These are phyloP conservation scores for Dolichomitus sp. DNA, from an alignment of 2,888 invertebrate genomes.

Conservation along the genomic window DNA sequence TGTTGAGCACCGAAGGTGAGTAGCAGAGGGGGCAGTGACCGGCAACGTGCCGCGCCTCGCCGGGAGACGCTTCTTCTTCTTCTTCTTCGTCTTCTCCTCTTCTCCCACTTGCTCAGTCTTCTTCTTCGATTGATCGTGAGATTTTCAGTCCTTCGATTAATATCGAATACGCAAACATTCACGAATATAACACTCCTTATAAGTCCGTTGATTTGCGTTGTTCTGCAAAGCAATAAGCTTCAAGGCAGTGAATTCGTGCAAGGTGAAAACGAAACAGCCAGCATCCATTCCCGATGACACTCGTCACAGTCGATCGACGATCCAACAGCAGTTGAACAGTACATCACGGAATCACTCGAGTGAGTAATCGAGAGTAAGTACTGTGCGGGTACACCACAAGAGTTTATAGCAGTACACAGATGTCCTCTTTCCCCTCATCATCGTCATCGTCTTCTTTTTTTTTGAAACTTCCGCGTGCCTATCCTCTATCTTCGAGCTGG, in stretches of 20 bases:
- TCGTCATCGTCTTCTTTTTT: conserved; percentile 34
- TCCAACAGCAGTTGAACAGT: conserved; percentile 62
- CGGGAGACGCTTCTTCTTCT: conserved; percentile 42
- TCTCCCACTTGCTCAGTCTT: conserved; percentile 28
- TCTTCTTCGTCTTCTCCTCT: conserved; percentile 9
- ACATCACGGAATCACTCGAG: conserved; percentile 66
- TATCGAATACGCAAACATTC: conserved; percentile 10
- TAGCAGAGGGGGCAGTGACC: conserved; percentile 62
- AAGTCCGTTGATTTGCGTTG: neutral
- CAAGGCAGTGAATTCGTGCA: neutral
- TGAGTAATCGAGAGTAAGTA: conserved; percentile 40
- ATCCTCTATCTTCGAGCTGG: conserved; percentile 20
- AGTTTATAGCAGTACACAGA: conserved; percentile 18
- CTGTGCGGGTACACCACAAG: neutral
- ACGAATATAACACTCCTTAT: neutral
- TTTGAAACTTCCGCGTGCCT: conserved; percentile 64
- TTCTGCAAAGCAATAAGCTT: neutral
- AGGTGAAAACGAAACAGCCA: conserved; percentile 8
- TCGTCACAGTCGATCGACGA: conserved; percentile 66
- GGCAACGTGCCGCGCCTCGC: conserved; percentile 59
- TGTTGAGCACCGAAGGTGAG: conserved; percentile 20
- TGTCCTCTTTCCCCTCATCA: conserved; percentile 50
- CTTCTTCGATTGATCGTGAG: conserved; percentile 35
- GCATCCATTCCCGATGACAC: conserved; percentile 66
- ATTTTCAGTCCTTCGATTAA: conserved; percentile 34